Base-by-base conservation (phyloP, 2,797 vertebrate species). In the Sebastolobus alascanus region DNA sequence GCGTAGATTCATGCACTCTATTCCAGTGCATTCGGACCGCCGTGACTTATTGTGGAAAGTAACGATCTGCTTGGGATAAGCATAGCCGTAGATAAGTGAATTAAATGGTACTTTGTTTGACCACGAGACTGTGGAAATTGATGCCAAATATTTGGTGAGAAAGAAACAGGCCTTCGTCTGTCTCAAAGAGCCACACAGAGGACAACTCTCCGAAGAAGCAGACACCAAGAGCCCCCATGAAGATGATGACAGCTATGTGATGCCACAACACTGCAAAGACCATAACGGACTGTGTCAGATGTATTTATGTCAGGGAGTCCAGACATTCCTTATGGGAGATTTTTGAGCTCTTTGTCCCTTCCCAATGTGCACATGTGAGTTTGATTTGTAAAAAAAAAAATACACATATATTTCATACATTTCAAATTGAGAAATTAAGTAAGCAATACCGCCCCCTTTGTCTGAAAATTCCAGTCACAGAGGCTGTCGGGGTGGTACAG, bases 121-220 rank as follows among this genome's bases (percentile, higher is more conserved):
- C 93, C 93, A 56, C 93, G 87, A 85, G 83, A 87, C 83, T 84
- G 87, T 85, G 82, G 84, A 95, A 93, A 91, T 33, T n/a, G 8
- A 87, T 87, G 91, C 93, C 93, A 92, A 92, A 92, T 92, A 93
- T 92, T 91, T 87, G 85, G 82, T 59, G 75, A 86, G 87, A 88
- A 83, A 92, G 88, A 93, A 93, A 93, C 87, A 90, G 73, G 78
- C 85, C 68, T 89, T 87, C 13, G 85, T 92, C 90, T 89, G 80
- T 92, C 86, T 91, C 71, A 63, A 22, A 89, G 59, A 91, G 89
- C 91, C 88, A 90, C 89, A 76, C 75, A 82, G 80, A 92, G 87
- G 86, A 88, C 91, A 92, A 54, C 52, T 61, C 61, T 80, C 80
- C 20, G 25, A 74, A 84, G 87, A 85, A 79, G 54, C 52, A 88